phyloP scores from a whole-genome alignment of 2,888 invertebrate species.

The Xestia xanthographa region DNA sequence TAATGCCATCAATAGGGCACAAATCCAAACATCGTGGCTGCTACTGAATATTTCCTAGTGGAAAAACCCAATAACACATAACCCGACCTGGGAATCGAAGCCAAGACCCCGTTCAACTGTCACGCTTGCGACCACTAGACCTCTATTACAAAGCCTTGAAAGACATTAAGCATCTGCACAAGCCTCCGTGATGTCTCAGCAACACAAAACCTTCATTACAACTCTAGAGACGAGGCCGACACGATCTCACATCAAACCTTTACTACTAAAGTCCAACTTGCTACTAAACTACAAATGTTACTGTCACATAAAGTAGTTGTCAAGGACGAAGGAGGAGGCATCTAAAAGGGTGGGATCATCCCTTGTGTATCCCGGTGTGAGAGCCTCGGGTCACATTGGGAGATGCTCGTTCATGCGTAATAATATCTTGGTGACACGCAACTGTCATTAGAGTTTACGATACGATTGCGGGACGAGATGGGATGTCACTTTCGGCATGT shows the following conservation, averaged over 20 bases:
- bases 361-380: constrained; percentile 42
- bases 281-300: constrained; percentile 21
- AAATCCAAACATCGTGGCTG: background rate
- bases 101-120: background rate
- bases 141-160: background rate
- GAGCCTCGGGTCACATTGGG: constrained; percentile 40
- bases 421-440: constrained; percentile 69
- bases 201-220: background rate
- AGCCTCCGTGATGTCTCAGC: background rate
- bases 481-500: background rate
- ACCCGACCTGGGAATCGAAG: background rate
- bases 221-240: constrained; percentile 20
- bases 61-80: background rate
- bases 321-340: constrained; percentile 38
- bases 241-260: constrained; percentile 40
- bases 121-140: background rate
- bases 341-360: constrained; percentile 49
- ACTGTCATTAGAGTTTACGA: constrained; percentile 55
- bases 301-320: constrained; percentile 28
- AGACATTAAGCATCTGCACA: background rate
- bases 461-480: constrained; percentile 24
- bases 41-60: background rate
- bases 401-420: constrained; percentile 64
- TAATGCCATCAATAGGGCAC: background rate
- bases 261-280: constrained; percentile 11